Evolutionary conservation across 2,113 vertebrate genomes (phyloP).

Genomic region (Sciurus niger): DNA sequence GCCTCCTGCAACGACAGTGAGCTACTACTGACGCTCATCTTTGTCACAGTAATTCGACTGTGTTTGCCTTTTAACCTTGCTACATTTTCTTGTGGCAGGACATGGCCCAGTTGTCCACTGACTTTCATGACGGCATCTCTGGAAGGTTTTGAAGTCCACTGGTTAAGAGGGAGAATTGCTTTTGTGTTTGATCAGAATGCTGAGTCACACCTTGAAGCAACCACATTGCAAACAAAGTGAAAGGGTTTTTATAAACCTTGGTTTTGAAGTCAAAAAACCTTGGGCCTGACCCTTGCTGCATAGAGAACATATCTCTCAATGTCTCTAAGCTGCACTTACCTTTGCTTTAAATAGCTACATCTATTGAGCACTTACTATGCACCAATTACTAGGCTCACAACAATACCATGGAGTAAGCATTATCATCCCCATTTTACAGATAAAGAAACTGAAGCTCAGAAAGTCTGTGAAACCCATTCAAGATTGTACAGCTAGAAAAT

Average conservation of each 20-base stretch:
- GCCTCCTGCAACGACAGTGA: neutral
- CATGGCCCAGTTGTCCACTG: neutral
- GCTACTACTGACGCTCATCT: neutral
- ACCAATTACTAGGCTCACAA: neutral
- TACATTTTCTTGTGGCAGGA: slow-evolving; percentile 33
- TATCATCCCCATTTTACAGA: slow-evolving; percentile 32
- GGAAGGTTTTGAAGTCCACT: slow-evolving; percentile 68
- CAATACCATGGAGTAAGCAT: neutral
- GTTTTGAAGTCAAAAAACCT: slow-evolving; percentile 52
- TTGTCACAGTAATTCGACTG: neutral
- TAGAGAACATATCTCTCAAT: neutral
- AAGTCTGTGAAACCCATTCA: neutral
- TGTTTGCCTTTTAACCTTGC: slow-evolving; percentile 43
- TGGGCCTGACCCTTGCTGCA: neutral
- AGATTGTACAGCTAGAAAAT: neutral
- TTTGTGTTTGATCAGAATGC: slow-evolving; percentile 61
- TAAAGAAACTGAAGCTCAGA: slow-evolving; percentile 35
- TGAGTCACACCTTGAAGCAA: slow-evolving; percentile 61
- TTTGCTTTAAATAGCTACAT: slow-evolving; percentile 27
- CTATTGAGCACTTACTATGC: slow-evolving; percentile 29
- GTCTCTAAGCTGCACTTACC: neutral
- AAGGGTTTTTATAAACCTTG: neutral
- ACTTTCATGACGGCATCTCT: slow-evolving; percentile 55
- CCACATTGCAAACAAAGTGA: slow-evolving; percentile 18
- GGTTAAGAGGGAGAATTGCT: slow-evolving; percentile 44